Conservation (phyloP, 2,113 vertebrate genomes). For the Myrmecobius fasciatus region DNA sequence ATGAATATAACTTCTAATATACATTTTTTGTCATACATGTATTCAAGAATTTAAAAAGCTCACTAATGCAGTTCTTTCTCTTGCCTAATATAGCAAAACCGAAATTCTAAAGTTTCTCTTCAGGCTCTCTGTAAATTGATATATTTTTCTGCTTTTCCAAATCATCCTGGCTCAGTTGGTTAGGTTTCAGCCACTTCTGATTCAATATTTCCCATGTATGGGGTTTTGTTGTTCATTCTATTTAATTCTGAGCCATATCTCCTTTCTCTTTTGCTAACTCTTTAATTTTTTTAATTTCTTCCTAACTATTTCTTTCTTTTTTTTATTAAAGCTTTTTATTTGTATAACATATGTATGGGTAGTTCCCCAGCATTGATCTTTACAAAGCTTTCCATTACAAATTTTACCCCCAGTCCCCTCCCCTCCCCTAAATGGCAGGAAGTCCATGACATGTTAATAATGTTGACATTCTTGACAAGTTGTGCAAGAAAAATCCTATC, state of each 20-base stretch:
- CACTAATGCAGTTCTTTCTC: background rate
- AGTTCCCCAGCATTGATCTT: too few relatives aligned
- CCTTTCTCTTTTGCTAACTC: background rate
- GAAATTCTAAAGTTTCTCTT: background rate
- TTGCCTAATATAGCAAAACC: background rate
- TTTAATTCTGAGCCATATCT: background rate
- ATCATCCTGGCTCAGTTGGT: background rate
- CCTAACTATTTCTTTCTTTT: too few relatives aligned
- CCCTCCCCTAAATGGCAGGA: too few relatives aligned
- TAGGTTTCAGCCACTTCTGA: background rate
- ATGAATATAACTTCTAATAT: background rate
- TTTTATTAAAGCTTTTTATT: too few relatives aligned
- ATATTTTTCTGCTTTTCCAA: background rate
- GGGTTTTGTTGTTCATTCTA: background rate
- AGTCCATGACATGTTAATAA: too few relatives aligned
- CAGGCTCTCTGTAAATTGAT: background rate
- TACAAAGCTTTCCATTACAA: too few relatives aligned
- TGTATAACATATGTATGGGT: too few relatives aligned
- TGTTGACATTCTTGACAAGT: too few relatives aligned
- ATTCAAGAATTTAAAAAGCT: background rate
- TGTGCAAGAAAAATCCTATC: too few relatives aligned
- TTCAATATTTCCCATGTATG: background rate
- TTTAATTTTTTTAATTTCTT: background rate
- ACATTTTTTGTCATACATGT: background rate
- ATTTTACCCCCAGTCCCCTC: too few relatives aligned